A percentile compares a stretch with the other conserved stretches of the same genome.
Evolutionary conservation across 1,140 invertebrate species (phyloP).

Genomic region (Drosophila rufa): DNA sequence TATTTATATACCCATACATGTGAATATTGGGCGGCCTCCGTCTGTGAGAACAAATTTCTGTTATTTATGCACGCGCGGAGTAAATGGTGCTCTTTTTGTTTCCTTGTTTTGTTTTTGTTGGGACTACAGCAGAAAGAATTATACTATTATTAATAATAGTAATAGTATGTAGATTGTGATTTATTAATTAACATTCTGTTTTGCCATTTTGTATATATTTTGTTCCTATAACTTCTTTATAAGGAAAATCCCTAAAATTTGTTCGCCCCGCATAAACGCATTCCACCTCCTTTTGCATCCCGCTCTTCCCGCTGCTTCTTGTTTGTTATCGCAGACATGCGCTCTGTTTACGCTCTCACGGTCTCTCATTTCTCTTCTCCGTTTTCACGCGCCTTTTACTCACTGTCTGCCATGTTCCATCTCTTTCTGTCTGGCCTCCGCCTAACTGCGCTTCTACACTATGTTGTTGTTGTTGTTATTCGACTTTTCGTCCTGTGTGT

Average conservation of each 20-base stretch:
- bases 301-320: background rate
- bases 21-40: constrained; percentile 3
- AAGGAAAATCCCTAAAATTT: background rate
- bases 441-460: constrained; percentile 44
- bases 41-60: constrained; percentile 26
- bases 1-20: background rate
- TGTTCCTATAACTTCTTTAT: background rate
- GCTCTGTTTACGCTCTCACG: constrained; percentile 38
- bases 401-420: constrained; percentile 16
- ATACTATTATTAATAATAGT: too few relatives aligned
- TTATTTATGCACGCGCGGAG: constrained; percentile 27
- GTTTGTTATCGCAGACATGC: constrained; percentile 60
- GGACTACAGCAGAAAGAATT: background rate
- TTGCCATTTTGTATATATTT: background rate
- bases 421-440: constrained; percentile 49
- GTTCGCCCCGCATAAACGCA: constrained; percentile 6
- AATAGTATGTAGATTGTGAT: too few relatives aligned
- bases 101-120: constrained; percentile 22
- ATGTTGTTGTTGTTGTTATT: constrained; percentile 35
- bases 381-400: constrained; percentile 17
- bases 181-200: background rate
- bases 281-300: background rate
- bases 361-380: constrained; percentile 16
- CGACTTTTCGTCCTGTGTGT: constrained; percentile 70
- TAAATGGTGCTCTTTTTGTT: constrained; percentile 15